Evolutionary conservation across 2,797 vertebrate genomes (phyloP).

Genomic region (Buphagus erythrorhynchus): DNA sequence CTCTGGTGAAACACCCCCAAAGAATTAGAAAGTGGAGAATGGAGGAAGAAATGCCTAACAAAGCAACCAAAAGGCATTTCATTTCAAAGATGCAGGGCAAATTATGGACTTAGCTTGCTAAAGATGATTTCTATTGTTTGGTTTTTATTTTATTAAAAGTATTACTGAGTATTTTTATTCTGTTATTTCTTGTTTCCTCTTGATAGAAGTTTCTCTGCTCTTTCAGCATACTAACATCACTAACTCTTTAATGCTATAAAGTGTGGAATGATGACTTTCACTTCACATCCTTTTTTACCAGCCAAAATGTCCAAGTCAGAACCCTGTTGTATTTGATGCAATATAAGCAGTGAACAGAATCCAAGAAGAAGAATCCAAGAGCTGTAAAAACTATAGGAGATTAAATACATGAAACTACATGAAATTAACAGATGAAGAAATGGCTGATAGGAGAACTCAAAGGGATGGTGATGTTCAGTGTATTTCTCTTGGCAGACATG

Average conservation of each 20-base stretch:
- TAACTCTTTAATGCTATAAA: not conserved
- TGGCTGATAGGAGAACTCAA: not conserved
- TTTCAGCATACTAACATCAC: not conserved
- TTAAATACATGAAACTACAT: not conserved
- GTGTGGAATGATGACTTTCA: not conserved
- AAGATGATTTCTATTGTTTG: not conserved
- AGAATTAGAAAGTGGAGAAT: not conserved
- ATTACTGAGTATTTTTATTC: not conserved
- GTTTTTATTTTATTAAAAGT: not conserved
- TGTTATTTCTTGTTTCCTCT: not conserved
- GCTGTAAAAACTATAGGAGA: not conserved
- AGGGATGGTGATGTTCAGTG: not conserved
- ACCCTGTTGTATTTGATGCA: not conserved
- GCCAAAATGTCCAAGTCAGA: not conserved
- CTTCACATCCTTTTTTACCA: not conserved
- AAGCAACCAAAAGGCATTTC: not conserved
- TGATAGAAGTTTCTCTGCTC: not conserved
- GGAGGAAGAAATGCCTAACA: not conserved
- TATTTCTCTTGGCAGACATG: not conserved
- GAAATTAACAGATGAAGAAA: not conserved
- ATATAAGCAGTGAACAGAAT: not conserved
- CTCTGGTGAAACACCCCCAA: not conserved
- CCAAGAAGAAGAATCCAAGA: not conserved
- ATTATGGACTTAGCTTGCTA: not conserved
- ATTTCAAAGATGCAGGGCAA: not conserved